Percentiles rank a stretch among this genome's conserved stretches.
phyloP scores from a whole-genome alignment of 2,113 vertebrate genomes.

The Dromas ardeola region DNA sequence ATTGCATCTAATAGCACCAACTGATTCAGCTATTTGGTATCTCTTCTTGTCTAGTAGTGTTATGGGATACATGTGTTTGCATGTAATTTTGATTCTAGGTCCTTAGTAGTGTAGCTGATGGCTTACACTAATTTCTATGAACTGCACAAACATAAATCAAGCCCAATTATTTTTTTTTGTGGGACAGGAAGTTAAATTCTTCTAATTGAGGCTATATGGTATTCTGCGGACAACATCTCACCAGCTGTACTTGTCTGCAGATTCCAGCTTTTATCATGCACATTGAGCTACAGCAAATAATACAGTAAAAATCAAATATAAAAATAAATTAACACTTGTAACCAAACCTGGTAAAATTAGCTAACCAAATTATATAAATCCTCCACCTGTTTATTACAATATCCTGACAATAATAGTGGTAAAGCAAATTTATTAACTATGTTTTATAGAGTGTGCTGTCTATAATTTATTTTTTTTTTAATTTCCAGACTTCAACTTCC shows the following conservation, averaged over 20 bases:
- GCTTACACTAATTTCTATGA: neutral
- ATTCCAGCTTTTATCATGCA: conserved; percentile 57
- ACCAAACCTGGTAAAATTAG: conserved; percentile 70
- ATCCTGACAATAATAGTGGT: conserved; percentile 36
- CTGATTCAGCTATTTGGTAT: neutral
- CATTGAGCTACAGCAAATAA: conserved; percentile 44
- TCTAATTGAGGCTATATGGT: conserved; percentile 19
- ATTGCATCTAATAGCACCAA: neutral
- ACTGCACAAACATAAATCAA: neutral
- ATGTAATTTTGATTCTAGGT: neutral
- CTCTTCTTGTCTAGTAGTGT: neutral
- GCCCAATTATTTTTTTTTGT: neutral
- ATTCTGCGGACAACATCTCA: conserved; percentile 43
- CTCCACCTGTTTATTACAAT: conserved; percentile 65
- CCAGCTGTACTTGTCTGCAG: conserved; percentile 21
- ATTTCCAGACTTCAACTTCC: conserved; percentile 43
- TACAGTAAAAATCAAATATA: conserved; percentile 58
- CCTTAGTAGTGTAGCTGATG: neutral
- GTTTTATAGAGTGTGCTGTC: conserved; percentile 50
- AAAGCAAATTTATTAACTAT: conserved; percentile 60
- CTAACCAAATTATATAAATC: conserved; percentile 64
- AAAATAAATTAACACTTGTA: conserved; percentile 61
- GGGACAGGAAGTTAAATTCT: conserved; percentile 17
- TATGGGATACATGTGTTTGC: neutral
- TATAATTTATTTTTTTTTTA: conserved; percentile 40